These are phyloP conservation scores for Oryctolagus cuniculus DNA, from an alignment of 2,113 vertebrate species.

Conservation along the genomic window DNA sequence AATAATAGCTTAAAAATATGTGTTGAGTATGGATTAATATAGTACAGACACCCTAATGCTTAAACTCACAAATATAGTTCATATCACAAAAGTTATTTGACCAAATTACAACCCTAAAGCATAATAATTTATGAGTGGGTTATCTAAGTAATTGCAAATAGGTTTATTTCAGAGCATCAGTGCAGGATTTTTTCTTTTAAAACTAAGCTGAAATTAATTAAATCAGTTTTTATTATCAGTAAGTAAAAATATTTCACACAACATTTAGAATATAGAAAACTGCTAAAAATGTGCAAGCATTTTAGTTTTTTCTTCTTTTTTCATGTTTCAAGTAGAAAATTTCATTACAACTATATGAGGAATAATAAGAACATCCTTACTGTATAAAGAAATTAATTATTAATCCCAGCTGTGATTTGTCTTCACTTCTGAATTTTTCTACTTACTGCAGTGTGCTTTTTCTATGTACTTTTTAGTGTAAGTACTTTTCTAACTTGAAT, in stretches of 20 bases:
- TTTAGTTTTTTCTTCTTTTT: neutral
- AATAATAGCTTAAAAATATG: conserved; percentile 56
- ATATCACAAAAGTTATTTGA: conserved; percentile 39
- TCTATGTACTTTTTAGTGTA: neutral
- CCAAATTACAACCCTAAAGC: neutral
- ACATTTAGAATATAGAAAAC: conserved; percentile 36
- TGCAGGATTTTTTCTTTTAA: conserved; percentile 18
- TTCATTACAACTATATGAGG: neutral
- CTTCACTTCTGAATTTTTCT: neutral
- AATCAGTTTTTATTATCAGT: neutral
- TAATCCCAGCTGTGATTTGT: neutral
- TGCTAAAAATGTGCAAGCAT: neutral
- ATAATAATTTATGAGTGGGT: neutral
- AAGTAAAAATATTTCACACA: neutral
- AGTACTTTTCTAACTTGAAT: neutral
- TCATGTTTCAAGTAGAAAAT: neutral
- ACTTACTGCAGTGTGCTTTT: neutral
- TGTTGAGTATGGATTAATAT: conserved; percentile 59
- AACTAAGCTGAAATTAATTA: conserved; percentile 29
- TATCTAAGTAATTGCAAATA: conserved; percentile 19
- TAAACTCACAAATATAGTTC: neutral
- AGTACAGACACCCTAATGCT: neutral
- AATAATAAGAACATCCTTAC: neutral
- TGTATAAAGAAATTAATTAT: neutral
- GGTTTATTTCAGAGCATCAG: neutral